These are phyloP conservation scores for Vidua macroura DNA, from an alignment of 2,113 vertebrate genomes.

Conservation along the genomic window DNA sequence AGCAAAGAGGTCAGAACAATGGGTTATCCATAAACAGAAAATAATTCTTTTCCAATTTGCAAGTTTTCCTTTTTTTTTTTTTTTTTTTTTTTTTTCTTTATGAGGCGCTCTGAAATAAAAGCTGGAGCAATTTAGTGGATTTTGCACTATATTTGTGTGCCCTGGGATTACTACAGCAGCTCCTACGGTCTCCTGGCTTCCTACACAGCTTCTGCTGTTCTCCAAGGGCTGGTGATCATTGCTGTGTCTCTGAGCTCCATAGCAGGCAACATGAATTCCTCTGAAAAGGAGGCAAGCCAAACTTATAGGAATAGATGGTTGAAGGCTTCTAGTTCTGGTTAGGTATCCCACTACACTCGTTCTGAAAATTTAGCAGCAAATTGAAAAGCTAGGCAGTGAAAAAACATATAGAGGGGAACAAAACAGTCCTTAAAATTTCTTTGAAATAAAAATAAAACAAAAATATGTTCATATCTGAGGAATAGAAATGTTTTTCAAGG, in stretches of 20 bases:
- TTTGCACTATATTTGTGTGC: neutral
- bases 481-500: neutral
- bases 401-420: neutral
- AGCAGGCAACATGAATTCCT: neutral
- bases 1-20: constrained; percentile 37
- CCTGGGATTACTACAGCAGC: neutral
- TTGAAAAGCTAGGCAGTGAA: neutral
- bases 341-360: neutral
- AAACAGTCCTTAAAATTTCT: neutral
- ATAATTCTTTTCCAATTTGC: constrained; percentile 3
- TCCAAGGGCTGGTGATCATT: neutral
- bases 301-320: neutral
- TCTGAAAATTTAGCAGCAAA: neutral
- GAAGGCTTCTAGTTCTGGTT: neutral
- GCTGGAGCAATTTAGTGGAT: neutral
- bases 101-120: neutral
- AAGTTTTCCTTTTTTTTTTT: neutral
- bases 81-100: neutral
- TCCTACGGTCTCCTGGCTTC: neutral
- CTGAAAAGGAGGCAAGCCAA: neutral
- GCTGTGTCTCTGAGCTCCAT: neutral
- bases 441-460: neutral
- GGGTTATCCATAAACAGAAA: constrained; percentile 39
- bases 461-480: rapidly evolving
- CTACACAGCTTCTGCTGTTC: neutral